Percentiles rank a stretch among this genome's conserved stretches.
These are phyloP conservation scores for Machimus atricapillus DNA, from an alignment of 2,888 invertebrate species.

Conservation along the genomic window DNA sequence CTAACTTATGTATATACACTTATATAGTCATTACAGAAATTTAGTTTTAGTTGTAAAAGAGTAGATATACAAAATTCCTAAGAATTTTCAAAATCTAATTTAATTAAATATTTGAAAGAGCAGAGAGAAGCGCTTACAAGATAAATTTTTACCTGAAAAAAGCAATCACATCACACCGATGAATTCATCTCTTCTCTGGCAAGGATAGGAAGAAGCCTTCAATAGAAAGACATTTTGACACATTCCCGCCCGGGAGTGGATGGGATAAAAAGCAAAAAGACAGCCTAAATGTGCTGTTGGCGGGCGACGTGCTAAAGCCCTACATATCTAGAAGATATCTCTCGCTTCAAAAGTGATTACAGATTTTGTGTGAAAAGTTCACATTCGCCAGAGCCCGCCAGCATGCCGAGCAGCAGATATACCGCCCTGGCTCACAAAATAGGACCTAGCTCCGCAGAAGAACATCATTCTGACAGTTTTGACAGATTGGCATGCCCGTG, in stretches of 20 bases:
- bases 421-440: background rate
- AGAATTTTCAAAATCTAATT: background rate
- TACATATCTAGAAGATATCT: background rate
- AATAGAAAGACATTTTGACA: conserved; percentile 29
- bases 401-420: background rate
- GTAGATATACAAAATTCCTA: too few relatives aligned
- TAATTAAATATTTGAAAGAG: conserved; percentile 12
- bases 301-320: background rate
- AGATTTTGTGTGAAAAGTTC: conserved; percentile 24
- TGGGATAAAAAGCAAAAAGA: background rate
- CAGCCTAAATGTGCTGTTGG: background rate
- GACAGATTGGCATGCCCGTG: conserved; percentile 32
- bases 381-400: background rate
- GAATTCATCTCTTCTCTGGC: background rate
- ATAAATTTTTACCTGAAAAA: background rate
- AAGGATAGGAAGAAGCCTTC: background rate
- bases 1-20: too few relatives aligned
- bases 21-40: too few relatives aligned
- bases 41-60: too few relatives aligned
- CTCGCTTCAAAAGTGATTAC: conserved; percentile 12
- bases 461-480: conserved; percentile 37
- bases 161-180: conserved; percentile 6
- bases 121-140: background rate
- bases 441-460: conserved; percentile 10
- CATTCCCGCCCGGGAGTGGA: background rate